These are phyloP conservation scores for Mylabris sibirica DNA, from an alignment of 2,888 invertebrate species.

Conservation along the genomic window DNA sequence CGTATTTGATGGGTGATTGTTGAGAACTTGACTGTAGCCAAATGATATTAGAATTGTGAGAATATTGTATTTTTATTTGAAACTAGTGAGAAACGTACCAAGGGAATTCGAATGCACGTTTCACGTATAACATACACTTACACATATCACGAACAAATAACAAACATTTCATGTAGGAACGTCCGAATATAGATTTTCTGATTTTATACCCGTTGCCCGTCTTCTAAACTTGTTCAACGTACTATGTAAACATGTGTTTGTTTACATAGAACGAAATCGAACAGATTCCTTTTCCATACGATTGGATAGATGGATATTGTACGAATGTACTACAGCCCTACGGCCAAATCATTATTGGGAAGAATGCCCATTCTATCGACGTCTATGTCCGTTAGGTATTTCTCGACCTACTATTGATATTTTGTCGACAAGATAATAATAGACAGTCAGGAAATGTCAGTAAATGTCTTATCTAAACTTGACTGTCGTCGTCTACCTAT, in stretches of 20 bases:
- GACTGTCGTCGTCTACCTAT: not conserved
- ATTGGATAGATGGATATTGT: slow-evolving; percentile 44
- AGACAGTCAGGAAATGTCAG: slow-evolving; percentile 10
- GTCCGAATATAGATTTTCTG: slow-evolving; percentile 54
- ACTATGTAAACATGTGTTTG: slow-evolving; percentile 55
- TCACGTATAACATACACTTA: slow-evolving; percentile 29
- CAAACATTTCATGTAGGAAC: slow-evolving; percentile 50
- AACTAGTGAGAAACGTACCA: slow-evolving; percentile 55
- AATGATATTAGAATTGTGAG: slow-evolving; percentile 22
- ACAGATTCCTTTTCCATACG: slow-evolving; percentile 40
- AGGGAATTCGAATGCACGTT: slow-evolving; percentile 53
- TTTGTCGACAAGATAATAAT: slow-evolving; percentile 8
- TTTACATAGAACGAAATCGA: slow-evolving; percentile 53
- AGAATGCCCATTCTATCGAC: not conserved
- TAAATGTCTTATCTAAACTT: slow-evolving; percentile 14
- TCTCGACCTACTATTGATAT: slow-evolving; percentile 4
- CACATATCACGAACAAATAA: slow-evolving; percentile 42
- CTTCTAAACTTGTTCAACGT: slow-evolving; percentile 52
- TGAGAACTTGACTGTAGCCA: not conserved
- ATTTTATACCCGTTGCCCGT: slow-evolving; percentile 47
- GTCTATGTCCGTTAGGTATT: not conserved
- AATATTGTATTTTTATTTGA: slow-evolving; percentile 33
- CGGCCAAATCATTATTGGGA: not conserved
- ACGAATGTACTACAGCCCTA: not conserved
- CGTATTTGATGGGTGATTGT: not conserved